Conservation (phyloP, 2,888 invertebrate genomes). For the Myopa testacea region DNA sequence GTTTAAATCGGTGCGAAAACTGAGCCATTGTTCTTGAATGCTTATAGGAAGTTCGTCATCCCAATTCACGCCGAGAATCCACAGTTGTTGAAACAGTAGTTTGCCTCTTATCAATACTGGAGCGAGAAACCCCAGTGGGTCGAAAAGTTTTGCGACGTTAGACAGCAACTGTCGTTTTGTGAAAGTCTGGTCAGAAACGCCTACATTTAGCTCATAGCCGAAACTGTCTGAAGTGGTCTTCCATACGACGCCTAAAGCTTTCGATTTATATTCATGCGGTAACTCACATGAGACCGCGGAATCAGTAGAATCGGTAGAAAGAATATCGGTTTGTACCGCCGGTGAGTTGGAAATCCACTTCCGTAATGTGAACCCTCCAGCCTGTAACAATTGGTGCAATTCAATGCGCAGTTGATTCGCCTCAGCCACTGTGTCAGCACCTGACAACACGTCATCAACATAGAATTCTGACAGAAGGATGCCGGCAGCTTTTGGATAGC, state of each 20-base stretch:
- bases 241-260: slow-evolving; percentile 3
- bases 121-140: slow-evolving; percentile 6
- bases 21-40: not conserved
- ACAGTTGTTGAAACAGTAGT: not conserved
- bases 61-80: not conserved
- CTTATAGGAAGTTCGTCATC: not conserved
- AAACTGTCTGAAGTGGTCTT: not conserved
- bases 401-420: not conserved
- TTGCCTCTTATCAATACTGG: too few species aligned
- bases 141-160: slow-evolving; percentile 21
- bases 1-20: not conserved
- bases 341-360: not conserved
- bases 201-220: not conserved
- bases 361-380: not conserved
- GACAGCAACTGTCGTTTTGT: slow-evolving; percentile 8
- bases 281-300: not conserved
- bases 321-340: not conserved
- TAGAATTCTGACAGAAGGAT: not conserved
- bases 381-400: not conserved
- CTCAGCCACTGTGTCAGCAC: not conserved
- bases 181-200: not conserved
- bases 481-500: not conserved
- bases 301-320: not conserved
- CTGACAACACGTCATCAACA: slow-evolving; percentile 8
- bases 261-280: not conserved